Evolutionary conservation across 2,888 invertebrate genomes (phyloP).

Genomic region (Nysson spinosus): DNA sequence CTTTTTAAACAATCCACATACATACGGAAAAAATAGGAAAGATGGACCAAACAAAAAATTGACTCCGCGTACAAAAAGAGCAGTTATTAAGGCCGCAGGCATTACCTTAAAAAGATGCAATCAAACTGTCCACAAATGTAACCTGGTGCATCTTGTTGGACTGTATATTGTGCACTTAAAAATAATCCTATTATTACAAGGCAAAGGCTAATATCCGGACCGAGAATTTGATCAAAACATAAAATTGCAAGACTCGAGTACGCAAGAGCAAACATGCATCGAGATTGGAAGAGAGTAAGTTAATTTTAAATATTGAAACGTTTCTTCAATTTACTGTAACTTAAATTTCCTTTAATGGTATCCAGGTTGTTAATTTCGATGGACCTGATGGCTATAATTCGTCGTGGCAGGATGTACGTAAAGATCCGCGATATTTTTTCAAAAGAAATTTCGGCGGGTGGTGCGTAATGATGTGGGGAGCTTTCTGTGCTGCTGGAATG

Average conservation of each 20-base stretch:
- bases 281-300: too few relatives aligned
- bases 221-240: not conserved
- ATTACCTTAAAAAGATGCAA: not conserved
- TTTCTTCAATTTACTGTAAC: too few relatives aligned
- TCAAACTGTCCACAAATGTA: not conserved
- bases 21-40: not conserved
- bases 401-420: too few relatives aligned
- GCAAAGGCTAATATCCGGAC: not conserved
- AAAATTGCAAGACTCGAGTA: not conserved
- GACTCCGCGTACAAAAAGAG: not conserved
- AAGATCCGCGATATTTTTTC: too few relatives aligned
- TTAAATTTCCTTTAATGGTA: too few relatives aligned
- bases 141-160: not conserved
- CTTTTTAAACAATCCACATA: not conserved
- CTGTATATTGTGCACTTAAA: not conserved
- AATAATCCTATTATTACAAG: not conserved
- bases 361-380: too few relatives aligned
- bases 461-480: too few relatives aligned
- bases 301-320: too few relatives aligned
- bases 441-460: conserved; percentile 3
- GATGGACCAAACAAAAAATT: not conserved
- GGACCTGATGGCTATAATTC: too few relatives aligned
- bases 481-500: not conserved
- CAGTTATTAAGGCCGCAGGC: not conserved
- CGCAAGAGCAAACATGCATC: too few relatives aligned